phyloP scores from a whole-genome alignment of 2,888 invertebrate genomes.

The Eugnorisma glareosa region DNA sequence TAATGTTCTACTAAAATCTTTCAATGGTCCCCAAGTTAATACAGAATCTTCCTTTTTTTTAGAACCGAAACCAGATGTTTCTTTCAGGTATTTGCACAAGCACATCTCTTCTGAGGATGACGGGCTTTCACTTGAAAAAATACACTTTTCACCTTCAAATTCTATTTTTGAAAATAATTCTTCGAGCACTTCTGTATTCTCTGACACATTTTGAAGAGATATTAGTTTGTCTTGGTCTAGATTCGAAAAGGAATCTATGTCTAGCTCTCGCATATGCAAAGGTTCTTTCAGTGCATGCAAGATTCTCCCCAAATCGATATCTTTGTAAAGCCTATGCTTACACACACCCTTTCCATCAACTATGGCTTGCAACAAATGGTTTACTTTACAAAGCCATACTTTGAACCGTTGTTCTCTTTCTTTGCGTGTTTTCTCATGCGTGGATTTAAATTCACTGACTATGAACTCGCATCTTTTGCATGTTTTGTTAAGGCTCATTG shows the following conservation, averaged over 20 bases:
- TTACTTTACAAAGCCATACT: constrained; percentile 71
- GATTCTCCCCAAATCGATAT: constrained; percentile 65
- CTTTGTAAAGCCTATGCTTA: constrained; percentile 60
- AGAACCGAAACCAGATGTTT: constrained; percentile 1
- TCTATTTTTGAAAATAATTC: constrained; percentile 66
- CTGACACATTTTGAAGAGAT: constrained; percentile 18
- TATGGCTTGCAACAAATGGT: constrained; percentile 66
- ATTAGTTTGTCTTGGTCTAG: constrained; percentile 48
- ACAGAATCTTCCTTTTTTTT: neutral
- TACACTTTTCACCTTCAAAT: constrained; percentile 31
- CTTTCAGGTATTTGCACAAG: constrained; percentile 68
- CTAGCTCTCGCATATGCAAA: constrained; percentile 51
- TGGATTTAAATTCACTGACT: constrained; percentile 66
- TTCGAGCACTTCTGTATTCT: constrained; percentile 67
- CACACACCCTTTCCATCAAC: constrained; percentile 65
- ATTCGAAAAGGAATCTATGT: constrained; percentile 64
- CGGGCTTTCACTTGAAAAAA: constrained; percentile 41
- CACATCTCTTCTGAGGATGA: constrained; percentile 41
- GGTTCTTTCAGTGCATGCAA: constrained; percentile 67
- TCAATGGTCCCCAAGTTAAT: neutral
- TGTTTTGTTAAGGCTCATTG: constrained; percentile 63
- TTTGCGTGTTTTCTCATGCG: constrained; percentile 58
- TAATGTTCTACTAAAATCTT: neutral
- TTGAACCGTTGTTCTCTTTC: constrained; percentile 63
- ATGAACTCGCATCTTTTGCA: constrained; percentile 76